Percentiles rank a stretch among this genome's conserved stretches.
phyloP scores from a whole-genome alignment of 2,888 invertebrate species.

The Nomada fucata region DNA sequence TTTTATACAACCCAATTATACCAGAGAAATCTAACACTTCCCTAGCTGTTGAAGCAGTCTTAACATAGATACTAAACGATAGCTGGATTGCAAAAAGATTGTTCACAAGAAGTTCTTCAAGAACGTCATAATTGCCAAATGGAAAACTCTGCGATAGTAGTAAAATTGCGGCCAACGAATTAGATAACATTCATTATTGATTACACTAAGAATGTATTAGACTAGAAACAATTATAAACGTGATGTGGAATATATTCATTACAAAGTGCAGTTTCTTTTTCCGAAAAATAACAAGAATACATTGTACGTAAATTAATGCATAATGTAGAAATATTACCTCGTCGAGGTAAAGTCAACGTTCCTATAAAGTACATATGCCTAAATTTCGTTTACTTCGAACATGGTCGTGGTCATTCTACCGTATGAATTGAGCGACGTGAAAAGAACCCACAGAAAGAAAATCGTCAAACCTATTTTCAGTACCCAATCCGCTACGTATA shows the following conservation, averaged over 20 bases:
- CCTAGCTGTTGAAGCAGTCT: not conserved
- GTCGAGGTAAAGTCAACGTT: constrained; percentile 24
- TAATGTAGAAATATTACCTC: constrained; percentile 10
- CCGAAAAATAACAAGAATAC: not conserved
- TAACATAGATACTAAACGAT: not conserved
- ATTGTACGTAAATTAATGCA: not conserved
- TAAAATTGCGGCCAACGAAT: not conserved
- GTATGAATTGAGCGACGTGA: constrained; percentile 65
- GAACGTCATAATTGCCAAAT: not conserved
- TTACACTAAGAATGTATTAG: not conserved
- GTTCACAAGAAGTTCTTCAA: not conserved
- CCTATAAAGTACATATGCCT: not conserved
- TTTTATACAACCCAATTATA: not conserved
- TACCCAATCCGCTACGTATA: constrained; percentile 74
- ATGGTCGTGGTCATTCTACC: not conserved
- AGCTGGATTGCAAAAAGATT: not conserved
- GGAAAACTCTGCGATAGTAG: not conserved
- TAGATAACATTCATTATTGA: not conserved
- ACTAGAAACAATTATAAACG: too few species aligned
- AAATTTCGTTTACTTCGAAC: constrained; percentile 40
- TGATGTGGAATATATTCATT: too few species aligned
- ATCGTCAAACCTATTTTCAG: constrained; percentile 68
- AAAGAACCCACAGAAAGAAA: constrained; percentile 75
- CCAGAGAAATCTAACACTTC: too few species aligned
- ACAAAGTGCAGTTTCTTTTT: not conserved